Evolutionary conservation across 2,113 vertebrate genomes (phyloP).

Genomic region (Phodopus roborovskii): DNA sequence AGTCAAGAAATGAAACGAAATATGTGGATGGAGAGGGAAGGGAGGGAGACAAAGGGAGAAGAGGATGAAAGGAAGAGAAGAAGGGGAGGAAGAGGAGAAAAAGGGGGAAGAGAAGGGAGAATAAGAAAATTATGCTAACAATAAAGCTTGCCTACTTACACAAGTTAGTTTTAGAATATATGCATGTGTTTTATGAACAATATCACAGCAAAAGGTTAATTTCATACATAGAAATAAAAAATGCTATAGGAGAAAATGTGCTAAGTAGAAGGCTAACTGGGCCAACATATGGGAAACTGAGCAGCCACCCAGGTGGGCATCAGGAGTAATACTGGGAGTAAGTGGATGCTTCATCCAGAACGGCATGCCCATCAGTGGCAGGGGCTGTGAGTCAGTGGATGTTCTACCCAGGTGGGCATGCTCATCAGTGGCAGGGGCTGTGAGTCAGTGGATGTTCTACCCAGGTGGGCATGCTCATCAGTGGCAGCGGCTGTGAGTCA

Average conservation of each 20-base stretch:
- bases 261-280: neutral
- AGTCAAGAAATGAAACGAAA: neutral
- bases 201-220: neutral
- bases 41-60: too few relatives aligned
- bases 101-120: neutral
- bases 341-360: too few relatives aligned
- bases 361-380: neutral
- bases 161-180: conserved; percentile 1
- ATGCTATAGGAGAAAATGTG: neutral
- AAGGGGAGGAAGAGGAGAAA: too few relatives aligned
- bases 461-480: too few relatives aligned
- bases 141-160: neutral
- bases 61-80: neutral
- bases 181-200: neutral
- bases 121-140: neutral
- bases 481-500: neutral
- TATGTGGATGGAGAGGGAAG: neutral
- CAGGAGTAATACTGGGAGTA: too few relatives aligned
- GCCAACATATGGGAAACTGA: accelerated
- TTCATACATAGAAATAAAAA: neutral
- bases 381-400: too few relatives aligned
- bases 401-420: neutral
- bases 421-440: too few relatives aligned
- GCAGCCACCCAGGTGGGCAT: accelerated
- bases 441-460: too few relatives aligned